phyloP scores from a whole-genome alignment of 2,888 invertebrate species.

The Creontiades dilutus region DNA sequence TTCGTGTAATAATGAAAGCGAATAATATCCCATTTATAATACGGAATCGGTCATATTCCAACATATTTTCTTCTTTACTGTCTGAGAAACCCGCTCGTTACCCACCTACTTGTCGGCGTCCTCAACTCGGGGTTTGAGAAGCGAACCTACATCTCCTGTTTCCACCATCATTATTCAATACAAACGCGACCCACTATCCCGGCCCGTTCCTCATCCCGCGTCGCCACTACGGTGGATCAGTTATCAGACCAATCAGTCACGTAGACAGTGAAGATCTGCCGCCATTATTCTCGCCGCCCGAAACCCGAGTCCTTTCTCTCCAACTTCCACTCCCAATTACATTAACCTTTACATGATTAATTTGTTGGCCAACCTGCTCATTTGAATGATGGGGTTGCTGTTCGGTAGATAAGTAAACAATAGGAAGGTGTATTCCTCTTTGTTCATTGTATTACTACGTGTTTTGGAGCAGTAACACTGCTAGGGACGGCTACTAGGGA shows the following conservation, averaged over 20 bases:
- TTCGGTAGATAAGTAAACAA: neutral
- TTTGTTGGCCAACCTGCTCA: slow-evolving; percentile 32
- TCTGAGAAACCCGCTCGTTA: neutral
- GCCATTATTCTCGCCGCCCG: slow-evolving; percentile 62
- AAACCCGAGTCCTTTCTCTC: slow-evolving; percentile 47
- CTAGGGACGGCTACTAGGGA: too few species aligned
- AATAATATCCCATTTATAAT: too few species aligned
- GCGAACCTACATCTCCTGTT: slow-evolving; percentile 14
- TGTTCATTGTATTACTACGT: neutral
- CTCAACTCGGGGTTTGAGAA: neutral
- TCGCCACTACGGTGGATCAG: slow-evolving; percentile 55
- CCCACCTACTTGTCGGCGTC: neutral
- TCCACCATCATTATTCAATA: slow-evolving; percentile 49
- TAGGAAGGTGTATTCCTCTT: neutral
- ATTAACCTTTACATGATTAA: slow-evolving; percentile 44
- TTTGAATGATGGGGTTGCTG: slow-evolving; percentile 1
- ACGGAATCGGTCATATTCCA: too few species aligned
- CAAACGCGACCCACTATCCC: slow-evolving; percentile 10
- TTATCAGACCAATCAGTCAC: slow-evolving; percentile 65
- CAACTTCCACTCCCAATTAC: slow-evolving; percentile 58
- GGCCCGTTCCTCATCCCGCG: slow-evolving; percentile 35
- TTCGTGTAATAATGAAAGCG: too few species aligned
- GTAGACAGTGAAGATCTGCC: slow-evolving; percentile 64
- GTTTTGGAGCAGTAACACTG: too few species aligned
- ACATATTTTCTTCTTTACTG: neutral